These are phyloP conservation scores for Anthopleura xanthogrammica DNA, from an alignment of 92 coral and sea anemone genomes.

Conservation along the genomic window DNA sequence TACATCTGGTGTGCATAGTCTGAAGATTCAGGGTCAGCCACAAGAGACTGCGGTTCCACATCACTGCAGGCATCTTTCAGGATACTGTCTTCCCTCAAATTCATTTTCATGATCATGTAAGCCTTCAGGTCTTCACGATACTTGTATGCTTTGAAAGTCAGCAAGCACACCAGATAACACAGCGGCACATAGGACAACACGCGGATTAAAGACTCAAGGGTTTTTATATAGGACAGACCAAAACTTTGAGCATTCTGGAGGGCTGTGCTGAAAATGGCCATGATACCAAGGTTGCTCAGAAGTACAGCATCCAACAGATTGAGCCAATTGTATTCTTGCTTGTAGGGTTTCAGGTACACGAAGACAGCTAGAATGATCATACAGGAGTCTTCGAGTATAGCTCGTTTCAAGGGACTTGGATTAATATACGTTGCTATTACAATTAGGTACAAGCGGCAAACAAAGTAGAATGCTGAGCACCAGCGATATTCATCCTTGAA, in stretches of 20 bases:
- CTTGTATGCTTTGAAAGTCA: conserved; percentile 23
- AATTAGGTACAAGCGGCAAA: conserved; percentile 64
- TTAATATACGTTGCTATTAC: conserved; percentile 43
- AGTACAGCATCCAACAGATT: conserved; percentile 75
- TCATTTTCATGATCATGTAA: conserved; percentile 13
- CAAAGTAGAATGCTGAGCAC: conserved; percentile 96
- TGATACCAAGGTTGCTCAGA: conserved; percentile 67
- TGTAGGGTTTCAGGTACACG: conserved; percentile 75
- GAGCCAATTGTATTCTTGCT: conserved; percentile 68
- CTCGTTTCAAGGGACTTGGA: conserved; percentile 44
- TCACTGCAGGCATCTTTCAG: conserved; percentile 22
- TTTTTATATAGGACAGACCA: conserved; percentile 1
- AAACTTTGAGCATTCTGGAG: conserved; percentile 37
- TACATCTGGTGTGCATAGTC: conserved; percentile 1
- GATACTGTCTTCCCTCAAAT: conserved; percentile 3
- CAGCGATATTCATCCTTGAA: conserved; percentile 88
- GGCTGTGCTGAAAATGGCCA: conserved; percentile 62
- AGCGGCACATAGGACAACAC: conserved; percentile 67
- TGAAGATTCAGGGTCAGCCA: not conserved
- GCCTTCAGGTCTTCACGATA: conserved; percentile 23
- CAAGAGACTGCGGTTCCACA: conserved; percentile 5
- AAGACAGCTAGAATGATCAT: conserved; percentile 62
- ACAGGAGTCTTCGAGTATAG: conserved; percentile 60
- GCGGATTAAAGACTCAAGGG: conserved; percentile 26
- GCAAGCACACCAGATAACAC: conserved; percentile 36